These are phyloP conservation scores for Leucopsar rothschildi DNA, from an alignment of 2,113 vertebrate species.

Conservation along the genomic window DNA sequence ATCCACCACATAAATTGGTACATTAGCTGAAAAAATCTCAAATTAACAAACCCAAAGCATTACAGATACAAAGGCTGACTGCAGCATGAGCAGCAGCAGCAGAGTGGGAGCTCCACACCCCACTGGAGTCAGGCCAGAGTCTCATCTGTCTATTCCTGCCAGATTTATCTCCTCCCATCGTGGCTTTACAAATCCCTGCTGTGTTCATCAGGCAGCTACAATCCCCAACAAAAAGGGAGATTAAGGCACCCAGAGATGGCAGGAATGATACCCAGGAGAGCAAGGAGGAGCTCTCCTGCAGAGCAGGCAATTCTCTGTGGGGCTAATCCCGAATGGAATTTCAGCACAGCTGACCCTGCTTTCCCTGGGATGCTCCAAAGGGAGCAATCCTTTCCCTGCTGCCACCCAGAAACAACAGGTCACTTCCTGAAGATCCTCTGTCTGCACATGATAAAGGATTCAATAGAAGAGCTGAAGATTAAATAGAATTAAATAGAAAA, in stretches of 20 bases:
- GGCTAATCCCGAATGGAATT: neutral
- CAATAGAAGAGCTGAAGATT: neutral
- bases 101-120: neutral
- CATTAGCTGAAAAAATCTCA: too few species aligned
- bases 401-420: neutral
- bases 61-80: neutral
- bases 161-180: neutral
- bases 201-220: neutral
- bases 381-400: neutral
- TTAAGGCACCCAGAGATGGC: neutral
- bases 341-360: neutral
- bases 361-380: neutral
- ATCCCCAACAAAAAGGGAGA: neutral
- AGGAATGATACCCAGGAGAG: neutral
- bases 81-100: conserved; percentile 2
- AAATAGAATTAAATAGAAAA: too few species aligned
- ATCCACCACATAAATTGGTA: too few species aligned
- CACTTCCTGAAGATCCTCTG: neutral
- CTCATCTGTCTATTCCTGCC: neutral
- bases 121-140: neutral
- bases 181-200: neutral
- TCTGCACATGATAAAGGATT: neutral
- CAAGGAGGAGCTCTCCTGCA: neutral
- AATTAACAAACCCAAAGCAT: too few species aligned
- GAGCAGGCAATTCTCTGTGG: neutral